Evolutionary conservation across 2,888 invertebrate genomes (phyloP), one percentile per base, ranked within the genome.

Genomic region (Meliscaeva auricollis): DNA sequence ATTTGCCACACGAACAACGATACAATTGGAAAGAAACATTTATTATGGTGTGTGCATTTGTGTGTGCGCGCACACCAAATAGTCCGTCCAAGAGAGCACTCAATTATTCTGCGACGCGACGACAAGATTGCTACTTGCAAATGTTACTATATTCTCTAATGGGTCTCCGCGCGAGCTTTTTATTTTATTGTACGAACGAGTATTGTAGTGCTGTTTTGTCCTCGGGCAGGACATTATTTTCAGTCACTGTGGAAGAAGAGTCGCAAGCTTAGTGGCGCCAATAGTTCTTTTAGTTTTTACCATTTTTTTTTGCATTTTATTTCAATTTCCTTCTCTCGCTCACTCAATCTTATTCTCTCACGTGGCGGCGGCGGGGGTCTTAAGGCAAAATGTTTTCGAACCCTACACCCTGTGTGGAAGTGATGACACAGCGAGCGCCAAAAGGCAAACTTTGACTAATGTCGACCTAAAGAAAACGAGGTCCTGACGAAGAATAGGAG

Each of bases 361-460:
- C 54, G 15, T 46, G 0, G 2, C 4, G 6, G 15, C 46, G n/a
- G 8, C 15, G 15, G 22, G 17, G 15, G n/a, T n/a, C n/a, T n/a
- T n/a, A 26, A 66, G n/a, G 9, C 35, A 50, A 22, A 20, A 50
- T 20, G 15, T 64, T 15, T 48, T 66, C 13, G 8, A 17, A 7
- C 13, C 22, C 17, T n/a, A n/a, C 22, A 41, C 41, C 30, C 64
- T 7, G 30, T 7, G 30, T 50, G 54, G 69, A 73, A 56, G 79
- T 77, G 85, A 85, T 85, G 85, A 85, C 85, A 85, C 85, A 85
- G 60, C 58, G 72, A 83, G 69, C 76, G 76, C 85, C 85, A 81
- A 85, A 85, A 81, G 85, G 85, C 81, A 69, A 85, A 72, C 85
- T 76, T 85, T 85, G 81, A 85, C 85, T 85, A 80, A 85, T 85